These are phyloP conservation scores for Chaenogobius annularis DNA, from an alignment of 2,113 vertebrate genomes.

Conservation along the genomic window DNA sequence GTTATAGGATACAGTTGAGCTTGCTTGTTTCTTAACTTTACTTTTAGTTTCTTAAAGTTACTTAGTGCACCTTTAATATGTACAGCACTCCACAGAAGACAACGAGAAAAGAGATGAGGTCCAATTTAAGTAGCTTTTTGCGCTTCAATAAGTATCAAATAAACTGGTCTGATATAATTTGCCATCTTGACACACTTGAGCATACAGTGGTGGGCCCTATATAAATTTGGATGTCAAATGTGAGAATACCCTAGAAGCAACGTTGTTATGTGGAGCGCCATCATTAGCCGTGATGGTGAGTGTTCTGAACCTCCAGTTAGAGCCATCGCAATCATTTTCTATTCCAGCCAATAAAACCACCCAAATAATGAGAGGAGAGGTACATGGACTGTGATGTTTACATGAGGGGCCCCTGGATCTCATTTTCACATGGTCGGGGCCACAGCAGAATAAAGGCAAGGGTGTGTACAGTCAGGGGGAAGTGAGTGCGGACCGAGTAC, in stretches of 20 bases:
- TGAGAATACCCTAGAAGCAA: constrained; percentile 48
- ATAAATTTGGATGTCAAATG: constrained; percentile 52
- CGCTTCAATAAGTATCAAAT: too few relatives aligned
- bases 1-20: too few relatives aligned
- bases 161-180: too few relatives aligned
- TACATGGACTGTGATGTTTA: constrained; percentile 58
- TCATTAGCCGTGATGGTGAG: constrained; percentile 63
- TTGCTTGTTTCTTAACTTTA: not conserved
- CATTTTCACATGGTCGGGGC: constrained; percentile 73
- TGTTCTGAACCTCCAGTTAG: constrained; percentile 51
- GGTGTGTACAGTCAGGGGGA: constrained; percentile 6
- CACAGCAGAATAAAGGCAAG: not conserved
- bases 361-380: constrained; percentile 38
- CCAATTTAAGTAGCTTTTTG: too few relatives aligned
- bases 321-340: constrained; percentile 61
- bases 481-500: constrained; percentile 25
- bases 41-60: too few relatives aligned
- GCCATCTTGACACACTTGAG: constrained; percentile 13
- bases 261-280: constrained; percentile 39
- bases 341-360: constrained; percentile 40
- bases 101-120: too few relatives aligned
- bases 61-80: too few relatives aligned
- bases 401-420: constrained; percentile 61
- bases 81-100: too few relatives aligned
- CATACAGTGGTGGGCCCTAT: constrained; percentile 17